phyloP scores from a whole-genome alignment of 2,113 vertebrate species.

The Rhea pennata region DNA sequence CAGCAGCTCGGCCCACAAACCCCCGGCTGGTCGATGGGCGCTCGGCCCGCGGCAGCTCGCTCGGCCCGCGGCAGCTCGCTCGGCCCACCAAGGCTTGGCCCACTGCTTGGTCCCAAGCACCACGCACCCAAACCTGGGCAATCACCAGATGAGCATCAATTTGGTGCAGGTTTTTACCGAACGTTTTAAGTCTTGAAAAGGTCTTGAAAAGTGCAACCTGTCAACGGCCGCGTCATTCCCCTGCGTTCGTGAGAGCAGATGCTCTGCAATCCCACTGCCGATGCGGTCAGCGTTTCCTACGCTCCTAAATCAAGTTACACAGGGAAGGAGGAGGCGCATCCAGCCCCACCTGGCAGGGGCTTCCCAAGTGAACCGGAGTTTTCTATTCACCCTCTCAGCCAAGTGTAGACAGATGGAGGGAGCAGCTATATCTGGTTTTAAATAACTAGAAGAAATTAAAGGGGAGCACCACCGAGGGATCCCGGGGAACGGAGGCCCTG shows the following conservation, averaged over 20 bases:
- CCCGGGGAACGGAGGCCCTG: neutral
- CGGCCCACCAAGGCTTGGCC: too few relatives aligned
- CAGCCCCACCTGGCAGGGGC: neutral
- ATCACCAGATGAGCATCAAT: neutral
- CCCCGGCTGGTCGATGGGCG: too few relatives aligned
- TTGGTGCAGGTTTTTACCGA: neutral
- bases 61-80: too few relatives aligned
- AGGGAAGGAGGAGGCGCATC: neutral
- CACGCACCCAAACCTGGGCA: neutral
- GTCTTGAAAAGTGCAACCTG: neutral
- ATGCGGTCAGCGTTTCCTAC: neutral
- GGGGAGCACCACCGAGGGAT: neutral
- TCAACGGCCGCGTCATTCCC: neutral
- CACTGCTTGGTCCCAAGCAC: accelerated
- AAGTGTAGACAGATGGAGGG: neutral
- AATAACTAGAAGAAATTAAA: neutral
- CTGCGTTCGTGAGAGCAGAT: neutral
- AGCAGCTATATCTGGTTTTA: neutral
- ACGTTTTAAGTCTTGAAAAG: neutral
- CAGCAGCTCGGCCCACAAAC: too few relatives aligned
- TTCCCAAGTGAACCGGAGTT: neutral
- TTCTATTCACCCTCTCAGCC: neutral
- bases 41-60: too few relatives aligned
- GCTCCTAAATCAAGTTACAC: neutral
- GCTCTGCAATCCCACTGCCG: neutral